These are phyloP conservation scores for Chironomus striatipennis DNA, from an alignment of 1,140 invertebrate genomes.

Conservation along the genomic window DNA sequence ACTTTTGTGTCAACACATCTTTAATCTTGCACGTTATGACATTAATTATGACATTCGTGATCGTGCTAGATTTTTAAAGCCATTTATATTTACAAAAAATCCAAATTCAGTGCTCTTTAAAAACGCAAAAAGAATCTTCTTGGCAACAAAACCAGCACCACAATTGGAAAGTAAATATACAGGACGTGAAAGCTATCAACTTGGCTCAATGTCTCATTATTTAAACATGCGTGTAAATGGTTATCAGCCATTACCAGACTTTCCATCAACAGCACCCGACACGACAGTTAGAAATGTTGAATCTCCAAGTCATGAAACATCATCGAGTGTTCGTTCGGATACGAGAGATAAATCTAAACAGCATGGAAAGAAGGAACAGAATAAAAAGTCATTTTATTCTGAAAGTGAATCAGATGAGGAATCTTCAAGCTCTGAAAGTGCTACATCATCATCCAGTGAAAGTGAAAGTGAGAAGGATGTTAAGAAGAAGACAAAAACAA, in stretches of 20 bases:
- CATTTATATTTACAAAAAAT: conserved; percentile 61
- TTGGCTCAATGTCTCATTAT: conserved; percentile 93
- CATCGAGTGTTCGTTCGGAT: neutral
- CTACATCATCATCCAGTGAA: conserved; percentile 28
- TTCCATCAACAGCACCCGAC: conserved; percentile 71
- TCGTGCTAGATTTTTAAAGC: conserved; percentile 74
- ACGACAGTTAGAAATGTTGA: conserved; percentile 69
- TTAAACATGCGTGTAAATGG: conserved; percentile 75
- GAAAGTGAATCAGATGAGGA: conserved; percentile 30
- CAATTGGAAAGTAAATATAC: conserved; percentile 56
- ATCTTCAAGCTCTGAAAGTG: conserved; percentile 17
- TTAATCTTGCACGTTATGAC: conserved; percentile 96
- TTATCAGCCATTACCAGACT: conserved; percentile 81
- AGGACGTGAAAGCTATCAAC: conserved; percentile 79
- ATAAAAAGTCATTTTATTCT: conserved; percentile 37
- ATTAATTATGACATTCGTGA: conserved; percentile 97
- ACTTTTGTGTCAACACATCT: conserved; percentile 86
- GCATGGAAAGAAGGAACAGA: conserved; percentile 27
- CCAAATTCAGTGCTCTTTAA: conserved; percentile 49
- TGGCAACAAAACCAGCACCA: conserved; percentile 89
- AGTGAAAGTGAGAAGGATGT: conserved; percentile 31
- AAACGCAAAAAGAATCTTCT: conserved; percentile 76
- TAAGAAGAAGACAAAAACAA: conserved; percentile 17
- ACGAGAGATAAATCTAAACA: neutral
- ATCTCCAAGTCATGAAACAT: conserved; percentile 37